Percentiles rank a stretch among this genome's conserved stretches.
These are phyloP conservation scores for Trichoplusia ni DNA, from an alignment of 1,140 invertebrate species.

Conservation along the genomic window DNA sequence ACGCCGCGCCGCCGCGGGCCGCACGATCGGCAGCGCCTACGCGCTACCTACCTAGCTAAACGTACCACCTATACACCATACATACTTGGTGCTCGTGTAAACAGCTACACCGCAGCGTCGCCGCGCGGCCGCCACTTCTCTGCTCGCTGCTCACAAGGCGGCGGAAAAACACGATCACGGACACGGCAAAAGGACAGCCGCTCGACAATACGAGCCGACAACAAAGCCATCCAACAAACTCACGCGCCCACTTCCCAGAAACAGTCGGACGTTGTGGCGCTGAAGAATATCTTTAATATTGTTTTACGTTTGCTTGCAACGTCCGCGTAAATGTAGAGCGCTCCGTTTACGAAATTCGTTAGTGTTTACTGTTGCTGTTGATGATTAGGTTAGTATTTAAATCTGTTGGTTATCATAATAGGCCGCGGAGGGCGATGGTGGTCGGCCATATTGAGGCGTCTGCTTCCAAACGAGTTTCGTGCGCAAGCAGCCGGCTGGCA, in stretches of 20 bases:
- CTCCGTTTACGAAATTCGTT: background rate
- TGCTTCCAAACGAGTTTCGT: slow-evolving; percentile 73
- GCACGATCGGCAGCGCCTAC: slow-evolving; percentile 63
- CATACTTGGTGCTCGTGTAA: slow-evolving; percentile 52
- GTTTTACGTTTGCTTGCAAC: slow-evolving; percentile 1
- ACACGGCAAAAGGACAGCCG: slow-evolving; percentile 58
- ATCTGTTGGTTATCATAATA: slow-evolving; percentile 31
- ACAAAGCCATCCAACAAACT: slow-evolving; percentile 40
- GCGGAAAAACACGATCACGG: slow-evolving; percentile 68
- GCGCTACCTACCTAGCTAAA: slow-evolving; percentile 51
- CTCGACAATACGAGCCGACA: slow-evolving; percentile 48
- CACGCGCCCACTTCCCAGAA: slow-evolving; percentile 43
- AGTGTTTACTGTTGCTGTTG: background rate
- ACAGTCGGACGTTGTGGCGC: slow-evolving; percentile 19
- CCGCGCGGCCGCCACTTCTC: no score
- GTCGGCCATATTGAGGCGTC: slow-evolving; percentile 67
- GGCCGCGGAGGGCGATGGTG: slow-evolving; percentile 40
- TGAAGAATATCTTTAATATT: slow-evolving; percentile 30
- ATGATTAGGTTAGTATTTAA: slow-evolving; percentile 15
- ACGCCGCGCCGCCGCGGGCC: slow-evolving; percentile 56
- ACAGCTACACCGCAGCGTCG: slow-evolving; percentile 54
- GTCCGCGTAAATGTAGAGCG: slow-evolving; percentile 13
- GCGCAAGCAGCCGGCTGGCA: slow-evolving; percentile 70
- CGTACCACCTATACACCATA: slow-evolving; percentile 39
- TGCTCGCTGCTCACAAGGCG: slow-evolving; percentile 49